Percentiles rank a stretch among this genome's conserved stretches.
These are phyloP conservation scores for Furcifer pardalis DNA, from an alignment of 2,797 vertebrate species.

Conservation along the genomic window DNA sequence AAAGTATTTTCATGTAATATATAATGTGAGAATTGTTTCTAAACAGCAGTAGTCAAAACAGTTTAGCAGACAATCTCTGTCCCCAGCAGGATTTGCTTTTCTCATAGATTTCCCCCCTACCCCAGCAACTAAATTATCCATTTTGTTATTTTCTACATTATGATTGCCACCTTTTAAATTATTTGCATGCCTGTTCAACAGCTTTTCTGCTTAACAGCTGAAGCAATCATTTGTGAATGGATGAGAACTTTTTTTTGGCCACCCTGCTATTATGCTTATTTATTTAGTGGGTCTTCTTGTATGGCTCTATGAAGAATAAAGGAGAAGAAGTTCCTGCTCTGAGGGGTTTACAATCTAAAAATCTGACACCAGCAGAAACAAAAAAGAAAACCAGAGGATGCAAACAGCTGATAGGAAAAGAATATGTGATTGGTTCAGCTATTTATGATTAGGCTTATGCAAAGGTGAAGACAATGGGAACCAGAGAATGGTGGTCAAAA, in stretches of 20 bases:
- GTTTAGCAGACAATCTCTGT: not conserved
- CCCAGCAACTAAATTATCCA: conserved; percentile 19
- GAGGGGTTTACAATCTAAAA: not conserved
- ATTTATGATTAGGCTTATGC: not conserved
- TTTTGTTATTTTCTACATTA: conserved; percentile 19
- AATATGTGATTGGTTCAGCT: not conserved
- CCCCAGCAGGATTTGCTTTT: not conserved
- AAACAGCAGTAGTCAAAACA: conserved; percentile 1
- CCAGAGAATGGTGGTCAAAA: not conserved
- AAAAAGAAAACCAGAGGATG: not conserved
- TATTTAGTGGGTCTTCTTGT: not conserved
- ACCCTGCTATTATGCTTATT: not conserved
- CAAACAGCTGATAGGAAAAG: not conserved
- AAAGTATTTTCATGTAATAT: not conserved
- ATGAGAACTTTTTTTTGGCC: too few relatives aligned
- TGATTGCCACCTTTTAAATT: not conserved
- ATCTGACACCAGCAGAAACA: not conserved
- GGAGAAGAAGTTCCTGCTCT: not conserved
- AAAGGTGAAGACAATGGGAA: not conserved
- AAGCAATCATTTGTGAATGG: not conserved
- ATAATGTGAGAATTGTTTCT: conserved; percentile 20
- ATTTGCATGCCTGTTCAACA: conserved; percentile 6
- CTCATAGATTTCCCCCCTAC: not conserved
- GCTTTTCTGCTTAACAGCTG: not conserved
- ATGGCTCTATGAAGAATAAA: not conserved